A percentile compares a stretch with the other conserved stretches of the same genome.
Conservation (phyloP, 2,797 vertebrate species). For the Rhynchonycteris naso region DNA sequence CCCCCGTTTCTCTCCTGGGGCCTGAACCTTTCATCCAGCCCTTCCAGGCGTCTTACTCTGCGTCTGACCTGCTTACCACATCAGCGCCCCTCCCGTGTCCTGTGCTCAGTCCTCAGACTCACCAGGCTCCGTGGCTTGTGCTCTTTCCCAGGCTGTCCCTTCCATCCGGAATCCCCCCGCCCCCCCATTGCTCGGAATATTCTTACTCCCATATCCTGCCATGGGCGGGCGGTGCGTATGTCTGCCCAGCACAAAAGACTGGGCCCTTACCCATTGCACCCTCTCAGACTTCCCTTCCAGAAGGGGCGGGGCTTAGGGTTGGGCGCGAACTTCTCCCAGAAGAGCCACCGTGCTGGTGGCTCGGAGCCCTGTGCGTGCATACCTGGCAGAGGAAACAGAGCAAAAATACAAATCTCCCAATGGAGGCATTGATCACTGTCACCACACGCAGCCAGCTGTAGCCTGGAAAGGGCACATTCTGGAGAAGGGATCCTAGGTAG, state of each 20-base stretch:
- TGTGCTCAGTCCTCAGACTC: neutral
- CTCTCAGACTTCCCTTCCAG: neutral
- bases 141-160: neutral
- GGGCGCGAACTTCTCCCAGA: neutral
- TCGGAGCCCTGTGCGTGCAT: neutral
- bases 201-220: neutral
- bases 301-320: neutral
- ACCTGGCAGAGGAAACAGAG: neutral
- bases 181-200: neutral
- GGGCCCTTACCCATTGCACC: neutral
- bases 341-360: neutral
- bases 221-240: neutral
- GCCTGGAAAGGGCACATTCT: neutral
- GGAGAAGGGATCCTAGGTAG: neutral
- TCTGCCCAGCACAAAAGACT: neutral
- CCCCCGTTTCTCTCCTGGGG: neutral
- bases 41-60: neutral
- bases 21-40: neutral
- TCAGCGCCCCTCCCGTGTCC: neutral
- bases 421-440: slow-evolving; percentile 63
- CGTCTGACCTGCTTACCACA: neutral
- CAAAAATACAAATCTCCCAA: neutral
- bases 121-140: neutral
- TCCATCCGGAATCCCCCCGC: neutral
- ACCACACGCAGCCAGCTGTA: slow-evolving; percentile 47